These are phyloP conservation scores for Siderastrea siderea DNA, from an alignment of 92 coral and sea anemone genomes.

Conservation along the genomic window DNA sequence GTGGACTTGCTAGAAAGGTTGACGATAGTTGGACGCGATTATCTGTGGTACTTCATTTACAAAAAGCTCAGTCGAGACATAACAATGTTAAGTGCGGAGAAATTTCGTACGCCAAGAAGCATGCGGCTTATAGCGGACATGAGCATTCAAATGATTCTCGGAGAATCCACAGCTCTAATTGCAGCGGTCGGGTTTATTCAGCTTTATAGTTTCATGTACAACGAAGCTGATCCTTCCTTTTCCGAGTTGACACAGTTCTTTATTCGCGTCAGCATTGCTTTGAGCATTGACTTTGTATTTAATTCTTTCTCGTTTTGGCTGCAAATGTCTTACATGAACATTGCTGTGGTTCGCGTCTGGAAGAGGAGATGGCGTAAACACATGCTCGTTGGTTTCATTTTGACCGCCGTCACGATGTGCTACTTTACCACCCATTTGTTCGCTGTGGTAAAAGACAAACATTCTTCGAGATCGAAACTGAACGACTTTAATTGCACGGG, in stretches of 20 bases:
- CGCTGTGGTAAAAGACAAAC: conserved; percentile 26
- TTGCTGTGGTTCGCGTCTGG: conserved; percentile 61
- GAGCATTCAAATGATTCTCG: conserved; percentile 71
- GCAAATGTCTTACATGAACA: conserved; percentile 38
- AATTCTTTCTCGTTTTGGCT: conserved; percentile 55
- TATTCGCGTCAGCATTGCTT: conserved; percentile 57
- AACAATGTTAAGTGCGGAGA: not conserved
- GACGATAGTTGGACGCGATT: conserved; percentile 63
- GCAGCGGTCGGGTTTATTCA: conserved; percentile 68
- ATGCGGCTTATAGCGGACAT: conserved; percentile 74
- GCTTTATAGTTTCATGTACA: conserved; percentile 63
- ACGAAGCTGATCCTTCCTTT: conserved; percentile 27
- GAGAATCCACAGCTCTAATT: conserved; percentile 68
- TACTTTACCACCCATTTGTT: conserved; percentile 53
- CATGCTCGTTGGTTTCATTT: conserved; percentile 35
- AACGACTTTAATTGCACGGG: conserved; percentile 11
- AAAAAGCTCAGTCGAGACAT: conserved; percentile 27
- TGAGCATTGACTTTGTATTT: conserved; percentile 63
- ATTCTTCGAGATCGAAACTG: not conserved
- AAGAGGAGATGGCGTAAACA: conserved; percentile 57
- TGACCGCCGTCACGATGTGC: conserved; percentile 19
- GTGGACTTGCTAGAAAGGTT: conserved; percentile 62
- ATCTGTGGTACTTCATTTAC: conserved; percentile 69
- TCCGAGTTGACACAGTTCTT: conserved; percentile 42
- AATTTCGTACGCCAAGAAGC: conserved; percentile 70